These are phyloP conservation scores for Steinernema khuongi DNA, from an alignment of 1,140 invertebrate species.

Conservation along the genomic window DNA sequence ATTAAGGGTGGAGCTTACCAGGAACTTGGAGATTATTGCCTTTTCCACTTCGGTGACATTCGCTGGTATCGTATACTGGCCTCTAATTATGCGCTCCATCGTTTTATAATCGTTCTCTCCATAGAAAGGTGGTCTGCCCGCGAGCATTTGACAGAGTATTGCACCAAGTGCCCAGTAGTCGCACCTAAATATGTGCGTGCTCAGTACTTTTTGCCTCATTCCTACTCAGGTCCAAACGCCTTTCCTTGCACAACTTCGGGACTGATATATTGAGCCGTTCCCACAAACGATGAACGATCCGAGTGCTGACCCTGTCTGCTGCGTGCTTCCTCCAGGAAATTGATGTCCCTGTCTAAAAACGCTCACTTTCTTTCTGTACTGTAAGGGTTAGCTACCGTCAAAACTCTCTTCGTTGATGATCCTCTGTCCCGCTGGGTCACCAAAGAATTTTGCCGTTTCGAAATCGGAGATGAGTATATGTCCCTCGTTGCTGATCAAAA, in stretches of 20 bases:
- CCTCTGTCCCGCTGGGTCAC: conserved; percentile 23
- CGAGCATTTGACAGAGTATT: conserved; percentile 93
- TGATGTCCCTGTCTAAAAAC: background rate
- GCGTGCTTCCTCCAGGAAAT: conserved; percentile 1
- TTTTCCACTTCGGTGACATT: conserved; percentile 76
- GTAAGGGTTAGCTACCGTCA: too few relatives aligned
- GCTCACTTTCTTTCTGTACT: conserved; percentile 4
- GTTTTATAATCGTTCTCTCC: conserved; percentile 90
- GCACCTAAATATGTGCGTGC: background rate
- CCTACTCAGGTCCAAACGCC: conserved; percentile 60
- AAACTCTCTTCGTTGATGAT: conserved; percentile 17
- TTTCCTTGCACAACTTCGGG: conserved; percentile 84
- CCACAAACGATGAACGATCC: conserved; percentile 78
- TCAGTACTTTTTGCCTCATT: background rate
- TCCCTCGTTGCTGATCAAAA: conserved; percentile 79
- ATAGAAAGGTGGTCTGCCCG: conserved; percentile 83
- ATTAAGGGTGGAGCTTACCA: conserved; percentile 63
- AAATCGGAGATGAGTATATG: conserved; percentile 95
- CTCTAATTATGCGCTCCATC: conserved; percentile 86
- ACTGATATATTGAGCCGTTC: conserved; percentile 97
- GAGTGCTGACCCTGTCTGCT: conserved; percentile 19
- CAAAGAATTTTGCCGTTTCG: conserved; percentile 72
- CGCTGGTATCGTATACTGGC: conserved; percentile 86
- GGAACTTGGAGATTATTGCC: conserved; percentile 78
- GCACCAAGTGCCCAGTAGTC: conserved; percentile 92